Evolutionary conservation across 2,113 vertebrate genomes (phyloP).

Genomic region (Dipodomys spectabilis): DNA sequence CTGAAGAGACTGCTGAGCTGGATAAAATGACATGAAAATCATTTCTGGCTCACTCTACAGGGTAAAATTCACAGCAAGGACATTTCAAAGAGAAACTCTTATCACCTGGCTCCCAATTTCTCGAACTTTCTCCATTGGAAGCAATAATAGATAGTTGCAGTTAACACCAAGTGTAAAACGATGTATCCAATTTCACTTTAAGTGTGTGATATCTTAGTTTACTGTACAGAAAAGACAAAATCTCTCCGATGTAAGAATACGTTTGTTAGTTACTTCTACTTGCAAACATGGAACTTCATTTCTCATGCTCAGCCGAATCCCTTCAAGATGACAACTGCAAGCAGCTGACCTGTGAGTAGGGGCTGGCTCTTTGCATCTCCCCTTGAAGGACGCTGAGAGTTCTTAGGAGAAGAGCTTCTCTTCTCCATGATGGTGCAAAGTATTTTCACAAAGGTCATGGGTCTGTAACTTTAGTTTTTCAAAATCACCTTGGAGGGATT

Average conservation of each 20-base stretch:
- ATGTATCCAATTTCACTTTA: slow-evolving; percentile 1
- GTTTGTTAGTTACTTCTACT: not conserved
- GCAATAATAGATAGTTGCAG: not conserved
- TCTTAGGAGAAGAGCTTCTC: too few relatives aligned
- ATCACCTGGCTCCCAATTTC: not conserved
- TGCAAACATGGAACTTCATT: slow-evolving; percentile 1
- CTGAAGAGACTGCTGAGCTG: not conserved
- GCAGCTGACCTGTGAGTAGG: not conserved
- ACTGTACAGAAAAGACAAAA: not conserved
- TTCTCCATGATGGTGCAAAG: not conserved
- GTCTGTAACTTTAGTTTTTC: not conserved
- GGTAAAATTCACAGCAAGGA: slow-evolving; percentile 29
- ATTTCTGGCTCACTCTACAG: not conserved
- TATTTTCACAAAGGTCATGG: not conserved
- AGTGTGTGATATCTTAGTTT: not conserved
- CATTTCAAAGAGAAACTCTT: slow-evolving; percentile 37
- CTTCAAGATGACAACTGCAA: not conserved
- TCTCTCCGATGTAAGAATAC: not conserved
- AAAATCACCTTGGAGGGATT: not conserved
- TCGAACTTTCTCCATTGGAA: not conserved
- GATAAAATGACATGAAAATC: not conserved
- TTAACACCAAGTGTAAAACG: not conserved
- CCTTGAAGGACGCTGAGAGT: not conserved
- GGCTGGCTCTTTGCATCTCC: not conserved
- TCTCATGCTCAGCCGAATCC: not conserved